Conservation (phyloP, 2,113 vertebrate species). For the Tiliqua scincoides region DNA sequence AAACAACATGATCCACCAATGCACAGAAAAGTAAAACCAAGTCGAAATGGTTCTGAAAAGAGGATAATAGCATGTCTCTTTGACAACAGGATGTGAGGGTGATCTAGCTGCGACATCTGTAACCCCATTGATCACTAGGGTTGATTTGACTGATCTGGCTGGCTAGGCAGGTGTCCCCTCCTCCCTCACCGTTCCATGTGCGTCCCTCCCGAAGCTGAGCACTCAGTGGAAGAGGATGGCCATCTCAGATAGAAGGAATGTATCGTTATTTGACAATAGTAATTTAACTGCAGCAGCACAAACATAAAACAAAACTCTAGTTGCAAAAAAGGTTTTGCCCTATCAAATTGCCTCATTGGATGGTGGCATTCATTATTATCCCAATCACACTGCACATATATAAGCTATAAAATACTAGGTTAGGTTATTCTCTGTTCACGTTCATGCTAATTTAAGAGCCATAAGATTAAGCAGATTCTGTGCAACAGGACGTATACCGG, state of each 20-base stretch:
- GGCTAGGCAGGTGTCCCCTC: too few species aligned
- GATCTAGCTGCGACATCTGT: too few species aligned
- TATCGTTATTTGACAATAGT: background rate
- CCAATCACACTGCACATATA: background rate
- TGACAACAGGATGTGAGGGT: too few species aligned
- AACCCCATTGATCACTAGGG: too few species aligned
- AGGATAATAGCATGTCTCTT: background rate
- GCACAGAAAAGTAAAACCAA: too few species aligned
- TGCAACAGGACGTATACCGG: background rate
- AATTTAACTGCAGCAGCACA: background rate
- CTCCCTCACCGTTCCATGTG: too few species aligned
- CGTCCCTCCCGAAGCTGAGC: too few species aligned
- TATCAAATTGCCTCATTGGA: background rate
- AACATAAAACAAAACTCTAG: background rate
- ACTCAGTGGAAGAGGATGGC: too few species aligned
- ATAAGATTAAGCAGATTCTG: conserved; percentile 6
- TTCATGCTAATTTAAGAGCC: background rate
- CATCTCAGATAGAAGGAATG: too few species aligned
- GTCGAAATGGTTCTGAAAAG: background rate
- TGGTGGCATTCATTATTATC: background rate
- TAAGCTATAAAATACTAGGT: background rate
- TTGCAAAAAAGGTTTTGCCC: background rate
- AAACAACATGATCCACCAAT: too few species aligned
- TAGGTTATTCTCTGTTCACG: background rate
- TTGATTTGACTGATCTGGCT: too few species aligned